Base-by-base conservation (phyloP, 92 coral and sea anemone genomes). In the Parazoanthus atlanticus region DNA sequence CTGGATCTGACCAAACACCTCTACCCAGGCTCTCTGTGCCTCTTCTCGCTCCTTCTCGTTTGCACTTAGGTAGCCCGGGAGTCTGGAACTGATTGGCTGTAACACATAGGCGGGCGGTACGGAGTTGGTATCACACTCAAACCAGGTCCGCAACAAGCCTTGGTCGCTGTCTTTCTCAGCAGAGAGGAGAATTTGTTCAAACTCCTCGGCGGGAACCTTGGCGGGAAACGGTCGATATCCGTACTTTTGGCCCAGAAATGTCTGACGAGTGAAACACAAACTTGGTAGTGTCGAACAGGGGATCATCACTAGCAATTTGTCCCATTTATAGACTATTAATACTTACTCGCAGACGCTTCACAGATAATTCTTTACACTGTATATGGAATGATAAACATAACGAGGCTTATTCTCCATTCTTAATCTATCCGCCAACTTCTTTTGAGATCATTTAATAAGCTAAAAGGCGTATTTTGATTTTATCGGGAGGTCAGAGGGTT, bases 161-260 rank as follows among this genome's bases (percentile, higher is more conserved):
- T 46, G 79, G 30, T 93, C 95, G 75, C 87, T 88, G 30, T 85
- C 81, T n/a, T 65, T 88, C 70, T 74, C 74, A 8, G 91, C 16
- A 30, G 85, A 75, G 23, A 36, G 61, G 76, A 75, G 76, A 2
- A 93, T 75, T 52, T 79, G 82, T 46, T 90, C 86, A 75, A 88
- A 93, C 80, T 93, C 93, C 34, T 86, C 31, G 12, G 77, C 11
- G 29, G 81, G 80, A 8, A 93, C 85, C 31, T 85, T 87, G 47
- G 93, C 86, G 46, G 95, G 95, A 79, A 93, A 84, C 8, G 95
- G 95, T 33, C 95, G 95, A 25, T 88, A 93, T 33, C 95, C 95
- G 67, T 93, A 93, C 32, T 93, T 93, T 61, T 93, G 95, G 19
- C 95, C 93, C 11, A 93, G 61, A 81, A 93, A 90, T 13, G 95